These are phyloP conservation scores for Xestia sexstrigata DNA, from an alignment of 2,888 invertebrate genomes.

Conservation along the genomic window DNA sequence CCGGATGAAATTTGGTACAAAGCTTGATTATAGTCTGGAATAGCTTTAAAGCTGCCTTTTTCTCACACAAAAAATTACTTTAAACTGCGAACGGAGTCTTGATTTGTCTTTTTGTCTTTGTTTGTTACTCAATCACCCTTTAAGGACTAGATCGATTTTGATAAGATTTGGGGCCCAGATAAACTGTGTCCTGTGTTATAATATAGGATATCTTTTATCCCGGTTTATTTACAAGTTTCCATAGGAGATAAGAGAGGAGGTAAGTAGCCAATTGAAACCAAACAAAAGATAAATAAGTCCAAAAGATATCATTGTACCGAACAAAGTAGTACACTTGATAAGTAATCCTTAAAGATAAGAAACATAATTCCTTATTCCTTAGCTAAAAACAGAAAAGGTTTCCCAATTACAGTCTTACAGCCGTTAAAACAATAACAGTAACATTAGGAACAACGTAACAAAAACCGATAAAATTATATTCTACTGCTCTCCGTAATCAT, in stretches of 20 bases:
- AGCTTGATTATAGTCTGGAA: background rate
- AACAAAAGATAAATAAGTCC: background rate
- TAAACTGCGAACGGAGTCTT: too few relatives aligned
- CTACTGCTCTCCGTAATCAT: conserved; percentile 29
- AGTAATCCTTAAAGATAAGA: conserved; percentile 38
- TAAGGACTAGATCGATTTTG: background rate
- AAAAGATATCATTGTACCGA: background rate
- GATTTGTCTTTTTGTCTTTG: too few relatives aligned
- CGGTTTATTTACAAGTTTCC: too few relatives aligned
- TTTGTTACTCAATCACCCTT: background rate
- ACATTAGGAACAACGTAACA: conserved; percentile 46
- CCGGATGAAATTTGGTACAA: background rate
- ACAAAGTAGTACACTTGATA: conserved; percentile 18
- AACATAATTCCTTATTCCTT: conserved; percentile 31
- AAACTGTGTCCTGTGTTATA: background rate
- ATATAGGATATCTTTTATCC: background rate
- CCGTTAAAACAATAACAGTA: conserved; percentile 50
- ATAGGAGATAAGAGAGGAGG: too few relatives aligned
- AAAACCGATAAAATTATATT: conserved; percentile 38
- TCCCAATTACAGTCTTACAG: conserved; percentile 33
- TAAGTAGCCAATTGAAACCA: background rate
- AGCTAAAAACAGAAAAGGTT: conserved; percentile 46
- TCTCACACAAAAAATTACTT: too few relatives aligned
- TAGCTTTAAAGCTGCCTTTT: too few relatives aligned
- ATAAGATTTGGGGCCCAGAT: background rate